Evolutionary conservation across 1,140 invertebrate species (phyloP), one percentile per base, ranked within the genome.

Genomic region (Drosophila sechellia): DNA sequence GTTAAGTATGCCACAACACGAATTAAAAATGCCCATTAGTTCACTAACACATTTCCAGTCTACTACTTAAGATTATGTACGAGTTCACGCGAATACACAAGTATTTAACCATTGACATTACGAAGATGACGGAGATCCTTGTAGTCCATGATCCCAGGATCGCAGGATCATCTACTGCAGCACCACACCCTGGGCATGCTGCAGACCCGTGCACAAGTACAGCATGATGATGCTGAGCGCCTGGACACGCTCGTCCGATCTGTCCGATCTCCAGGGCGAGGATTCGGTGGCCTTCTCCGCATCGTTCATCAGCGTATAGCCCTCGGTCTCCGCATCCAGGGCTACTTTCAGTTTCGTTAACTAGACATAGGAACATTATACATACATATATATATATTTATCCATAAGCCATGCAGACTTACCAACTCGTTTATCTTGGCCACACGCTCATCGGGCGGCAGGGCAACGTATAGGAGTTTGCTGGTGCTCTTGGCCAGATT

Each of bases 201-300:
- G 96, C 37, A 97, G 92, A 8, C 96, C 96, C 2, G 96, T 95
- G 90, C 96, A 97, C 90, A 96, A 96, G 86, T 97, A 96, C 39
- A 97, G 91, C 94, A 97, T 95, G 22, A 97, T 93, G 25, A 97
- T 94, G 60, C 96, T 96, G 42, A 97, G 81, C 1, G 96, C 96
- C 84, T 97, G 95, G 1, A 96, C 94, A 76, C 95, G 94, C 77
- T 96, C 94, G 79, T 96, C 96, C 22, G 95, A 95, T 50, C 86
- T 96, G 94, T 89, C 79, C n/a, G 50, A 92, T 90, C 59, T 94
- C 89, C 79, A 94, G 93, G 11, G 93, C 89, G 66, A 46, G 15
- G 72, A 43, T 13, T 86, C 81, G 12, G 92, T 92, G 6, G 94
- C 87, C 77, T 94, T 94, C 2, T 93, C 92, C 59, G 93, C 94